A percentile compares a stretch with the other conserved stretches of the same genome.
Conservation (phyloP, 2,888 invertebrate species). For the Melitaea athalia region DNA sequence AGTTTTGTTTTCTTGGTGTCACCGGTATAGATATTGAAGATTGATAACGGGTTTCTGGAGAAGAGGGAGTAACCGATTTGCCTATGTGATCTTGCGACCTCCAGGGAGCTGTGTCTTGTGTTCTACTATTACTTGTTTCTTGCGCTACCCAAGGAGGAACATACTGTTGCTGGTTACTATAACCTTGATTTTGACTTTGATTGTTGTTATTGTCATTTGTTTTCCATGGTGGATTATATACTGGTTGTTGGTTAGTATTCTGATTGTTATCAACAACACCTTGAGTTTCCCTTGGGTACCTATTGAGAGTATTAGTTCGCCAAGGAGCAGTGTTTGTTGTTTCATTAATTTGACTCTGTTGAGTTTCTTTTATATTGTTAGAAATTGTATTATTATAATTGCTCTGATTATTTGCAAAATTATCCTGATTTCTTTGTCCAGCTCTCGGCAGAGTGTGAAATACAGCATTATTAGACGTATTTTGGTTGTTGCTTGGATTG, state of each 20-base stretch:
- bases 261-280: constrained; percentile 56
- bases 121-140: constrained; percentile 62
- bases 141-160: constrained; percentile 62
- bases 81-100: constrained; percentile 52
- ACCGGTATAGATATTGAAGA: constrained; percentile 78
- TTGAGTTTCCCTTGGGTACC: constrained; percentile 59
- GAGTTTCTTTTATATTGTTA: constrained; percentile 55
- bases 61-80: constrained; percentile 49
- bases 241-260: constrained; percentile 56
- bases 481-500: constrained; percentile 59
- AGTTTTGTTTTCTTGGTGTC: constrained; percentile 63
- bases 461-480: constrained; percentile 52
- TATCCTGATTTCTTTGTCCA: constrained; percentile 62
- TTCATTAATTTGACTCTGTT: constrained; percentile 54
- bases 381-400: constrained; percentile 54
- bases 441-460: constrained; percentile 71
- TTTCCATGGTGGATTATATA: constrained; percentile 67
- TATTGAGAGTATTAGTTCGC: constrained; percentile 69
- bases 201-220: constrained; percentile 61
- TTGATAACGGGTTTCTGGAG: constrained; percentile 69
- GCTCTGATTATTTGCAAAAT: constrained; percentile 49
- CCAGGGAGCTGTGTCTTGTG: constrained; percentile 59
- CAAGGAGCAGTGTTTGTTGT: constrained; percentile 62
- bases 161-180: constrained; percentile 55
- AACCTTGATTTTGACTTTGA: constrained; percentile 48